phyloP scores from a whole-genome alignment of 2,797 vertebrate species.

The Pseudopleuronectes americanus region DNA sequence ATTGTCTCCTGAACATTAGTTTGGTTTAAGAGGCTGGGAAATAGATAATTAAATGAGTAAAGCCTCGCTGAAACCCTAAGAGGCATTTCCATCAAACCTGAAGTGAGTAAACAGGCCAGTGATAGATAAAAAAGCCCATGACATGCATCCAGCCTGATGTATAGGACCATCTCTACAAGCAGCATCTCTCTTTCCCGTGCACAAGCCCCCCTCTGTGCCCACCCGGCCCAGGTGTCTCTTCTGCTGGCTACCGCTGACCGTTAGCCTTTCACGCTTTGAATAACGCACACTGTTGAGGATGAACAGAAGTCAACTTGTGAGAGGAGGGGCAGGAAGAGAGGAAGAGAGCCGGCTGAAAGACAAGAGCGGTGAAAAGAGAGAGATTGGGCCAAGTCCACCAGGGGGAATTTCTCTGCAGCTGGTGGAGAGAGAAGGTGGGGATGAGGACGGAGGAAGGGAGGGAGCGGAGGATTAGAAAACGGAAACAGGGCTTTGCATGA shows the following conservation, averaged over 20 bases:
- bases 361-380: conserved; percentile 71
- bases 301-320: conserved; percentile 81
- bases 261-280: conserved; percentile 74
- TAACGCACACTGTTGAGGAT: conserved; percentile 71
- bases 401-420: conserved; percentile 79
- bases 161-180: conserved; percentile 60
- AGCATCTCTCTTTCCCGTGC: conserved; percentile 53
- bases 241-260: conserved; percentile 71
- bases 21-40: neutral
- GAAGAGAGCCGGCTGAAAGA: conserved; percentile 74
- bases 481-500: conserved; percentile 64
- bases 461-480: conserved; percentile 57
- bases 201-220: conserved; percentile 71
- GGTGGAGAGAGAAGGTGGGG: conserved; percentile 63
- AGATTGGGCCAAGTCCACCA: conserved; percentile 71
- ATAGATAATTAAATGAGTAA: conserved; percentile 23
- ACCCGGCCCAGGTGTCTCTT: conserved; percentile 74
- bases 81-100: conserved; percentile 63
- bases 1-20: neutral
- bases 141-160: conserved; percentile 66
- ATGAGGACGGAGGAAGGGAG: conserved; percentile 58
- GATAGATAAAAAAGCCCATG: conserved; percentile 59
- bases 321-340: conserved; percentile 76
- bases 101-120: conserved; percentile 46
- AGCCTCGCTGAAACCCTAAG: conserved; percentile 29